Conservation (phyloP, 2,888 invertebrate genomes). For the Drosophila flavopinicola region DNA sequence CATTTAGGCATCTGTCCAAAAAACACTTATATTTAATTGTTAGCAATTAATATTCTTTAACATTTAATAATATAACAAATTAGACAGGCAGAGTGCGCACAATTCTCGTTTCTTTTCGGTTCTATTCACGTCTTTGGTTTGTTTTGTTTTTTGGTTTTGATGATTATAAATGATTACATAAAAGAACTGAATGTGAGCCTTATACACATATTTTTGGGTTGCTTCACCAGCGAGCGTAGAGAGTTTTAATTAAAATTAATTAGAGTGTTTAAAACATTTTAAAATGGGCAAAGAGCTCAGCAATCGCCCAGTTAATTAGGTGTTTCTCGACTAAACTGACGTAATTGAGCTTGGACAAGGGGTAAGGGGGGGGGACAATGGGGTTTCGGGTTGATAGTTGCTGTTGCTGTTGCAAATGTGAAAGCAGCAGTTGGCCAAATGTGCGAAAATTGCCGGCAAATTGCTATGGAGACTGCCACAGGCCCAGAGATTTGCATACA, state of each 20-base stretch:
- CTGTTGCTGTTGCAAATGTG: slow-evolving; percentile 56
- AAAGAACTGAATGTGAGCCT: slow-evolving; percentile 7
- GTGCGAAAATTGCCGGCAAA: slow-evolving; percentile 71
- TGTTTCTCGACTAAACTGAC: slow-evolving; percentile 56
- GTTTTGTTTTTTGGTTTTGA: slow-evolving; percentile 1
- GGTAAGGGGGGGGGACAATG: neutral
- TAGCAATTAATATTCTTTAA: slow-evolving; percentile 13
- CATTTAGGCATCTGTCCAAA: neutral
- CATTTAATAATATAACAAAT: neutral
- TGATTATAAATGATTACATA: slow-evolving; percentile 43
- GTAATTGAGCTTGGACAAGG: slow-evolving; percentile 36
- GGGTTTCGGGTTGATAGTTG: slow-evolving; percentile 20
- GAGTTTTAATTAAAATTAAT: slow-evolving; percentile 68
- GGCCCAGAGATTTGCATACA: slow-evolving; percentile 58
- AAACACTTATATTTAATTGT: neutral
- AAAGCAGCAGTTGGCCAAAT: slow-evolving; percentile 73
- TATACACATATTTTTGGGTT: slow-evolving; percentile 22
- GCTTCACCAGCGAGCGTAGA: slow-evolving; percentile 14
- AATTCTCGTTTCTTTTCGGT: neutral
- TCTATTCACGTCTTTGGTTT: slow-evolving; percentile 1
- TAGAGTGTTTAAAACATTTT: slow-evolving; percentile 52
- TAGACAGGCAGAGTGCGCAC: neutral
- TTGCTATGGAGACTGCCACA: slow-evolving; percentile 43
- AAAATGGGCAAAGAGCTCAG: slow-evolving; percentile 41
- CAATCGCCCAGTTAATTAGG: slow-evolving; percentile 63